A percentile compares a stretch with the other conserved stretches of the same genome.
Conservation (phyloP, 2,113 vertebrate species). For the Oceanodroma tethys region DNA sequence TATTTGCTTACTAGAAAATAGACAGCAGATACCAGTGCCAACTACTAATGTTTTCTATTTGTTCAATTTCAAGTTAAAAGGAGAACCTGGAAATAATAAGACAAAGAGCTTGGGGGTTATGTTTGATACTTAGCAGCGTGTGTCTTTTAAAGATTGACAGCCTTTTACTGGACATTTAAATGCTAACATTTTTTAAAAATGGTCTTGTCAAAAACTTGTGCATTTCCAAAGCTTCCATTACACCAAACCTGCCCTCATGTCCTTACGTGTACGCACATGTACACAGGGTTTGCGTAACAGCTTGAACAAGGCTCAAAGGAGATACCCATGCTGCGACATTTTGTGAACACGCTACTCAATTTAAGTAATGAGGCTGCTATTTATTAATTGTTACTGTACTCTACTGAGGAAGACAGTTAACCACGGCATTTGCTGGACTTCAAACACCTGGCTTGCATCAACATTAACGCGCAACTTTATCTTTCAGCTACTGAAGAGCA, state of each 20-base stretch:
- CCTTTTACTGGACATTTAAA: fast-evolving
- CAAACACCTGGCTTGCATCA: fast-evolving
- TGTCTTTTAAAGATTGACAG: background rate
- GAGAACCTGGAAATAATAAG: background rate
- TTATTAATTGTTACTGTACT: background rate
- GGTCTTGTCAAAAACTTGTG: fast-evolving
- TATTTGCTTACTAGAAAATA: background rate
- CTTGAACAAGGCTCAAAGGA: fast-evolving
- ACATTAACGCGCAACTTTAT: fast-evolving
- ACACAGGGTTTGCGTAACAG: fast-evolving
- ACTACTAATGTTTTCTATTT: background rate
- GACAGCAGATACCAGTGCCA: background rate
- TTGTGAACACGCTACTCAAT: fast-evolving
- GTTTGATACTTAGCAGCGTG: background rate
- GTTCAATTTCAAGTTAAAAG: background rate
- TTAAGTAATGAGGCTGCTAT: background rate
- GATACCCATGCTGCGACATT: fast-evolving
- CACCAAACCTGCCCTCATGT: fast-evolving
- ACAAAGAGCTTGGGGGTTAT: background rate
- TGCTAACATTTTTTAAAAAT: fast-evolving
- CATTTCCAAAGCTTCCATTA: background rate
- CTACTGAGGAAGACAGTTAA: no score
- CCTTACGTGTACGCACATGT: fast-evolving
- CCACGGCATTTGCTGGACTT: fast-evolving
- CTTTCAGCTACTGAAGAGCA: background rate